Base-by-base conservation (phyloP, 2,113 vertebrate species). In the Dissostichus mawsoni region DNA sequence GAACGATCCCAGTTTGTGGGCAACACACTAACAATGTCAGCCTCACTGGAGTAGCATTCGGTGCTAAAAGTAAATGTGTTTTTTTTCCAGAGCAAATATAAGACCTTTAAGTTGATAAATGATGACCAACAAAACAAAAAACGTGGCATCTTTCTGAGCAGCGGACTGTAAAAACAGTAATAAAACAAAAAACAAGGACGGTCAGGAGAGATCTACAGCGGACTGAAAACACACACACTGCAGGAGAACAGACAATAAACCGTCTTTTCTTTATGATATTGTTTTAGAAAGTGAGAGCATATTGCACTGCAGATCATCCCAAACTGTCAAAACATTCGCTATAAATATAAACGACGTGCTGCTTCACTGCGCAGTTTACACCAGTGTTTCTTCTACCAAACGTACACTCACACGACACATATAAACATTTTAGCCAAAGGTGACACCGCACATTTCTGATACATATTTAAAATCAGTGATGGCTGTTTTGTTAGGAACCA, bases 21-120 rank as follows among this genome's bases (percentile, higher is more conserved):
- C 45, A 68, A 68, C 50, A 67, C 20, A 18, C 6, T 25, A 56
- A 76, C 36, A 52, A 56, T 51, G 55, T 63, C 64, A 59, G 55
- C 74, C 51, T 56, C 25, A 0, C n/a, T 62, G 57, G 29, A 69
- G 33, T 11, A n/a, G 9, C n/a, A 13, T 52, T 52, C 52, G 18
- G 36, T 45, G 17, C 48, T 12, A 44, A 55, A 61, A 44, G 48
- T 17, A 63, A 51, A 2, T 33, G 17, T 6, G 36, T 18, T 11
- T 10, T 33, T 65, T 57, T 68, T 58, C 11, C 56, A 5, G 9
- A 58, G 66, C 48, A 57, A 67, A 64, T 33, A 36, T 59, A 17
- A 65, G 41, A 65, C 44, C 50, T 58, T 76, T 55, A 61, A 73
- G 18, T n/a, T 76, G 76, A 82, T 82, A 69, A 80, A 78, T 73